Evolutionary conservation across 2,113 vertebrate species (phyloP).

Genomic region (Erythrolamprus reginae): DNA sequence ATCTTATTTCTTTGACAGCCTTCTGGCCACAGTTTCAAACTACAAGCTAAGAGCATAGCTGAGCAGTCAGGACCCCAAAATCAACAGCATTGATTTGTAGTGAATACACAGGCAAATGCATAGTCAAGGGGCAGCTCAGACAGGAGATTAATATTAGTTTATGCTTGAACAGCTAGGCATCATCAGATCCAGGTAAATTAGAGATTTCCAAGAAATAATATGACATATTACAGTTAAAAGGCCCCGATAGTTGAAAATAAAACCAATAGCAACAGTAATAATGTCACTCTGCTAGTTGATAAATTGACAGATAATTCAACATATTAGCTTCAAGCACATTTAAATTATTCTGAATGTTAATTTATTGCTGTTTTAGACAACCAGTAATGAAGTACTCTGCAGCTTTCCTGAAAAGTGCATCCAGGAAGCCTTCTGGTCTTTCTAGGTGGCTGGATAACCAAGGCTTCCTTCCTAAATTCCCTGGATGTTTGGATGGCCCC

Average conservation of each 20-base stretch:
- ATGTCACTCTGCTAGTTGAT: not conserved
- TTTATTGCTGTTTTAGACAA: not conserved
- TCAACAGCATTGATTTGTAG: not conserved
- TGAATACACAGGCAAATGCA: not conserved
- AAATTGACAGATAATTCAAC: not conserved
- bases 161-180: not conserved
- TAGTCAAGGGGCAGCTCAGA: not conserved
- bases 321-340: not conserved
- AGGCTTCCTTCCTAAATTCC: not conserved
- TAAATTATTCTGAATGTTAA: not conserved
- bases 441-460: not conserved
- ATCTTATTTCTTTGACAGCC: not conserved
- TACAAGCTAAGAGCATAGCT: not conserved
- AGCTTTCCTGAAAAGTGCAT: not conserved
- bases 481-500: constrained; percentile 13
- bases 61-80: not conserved
- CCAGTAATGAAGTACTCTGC: not conserved
- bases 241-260: not conserved
- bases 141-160: not conserved
- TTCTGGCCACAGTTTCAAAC: not conserved
- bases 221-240: too few species aligned
- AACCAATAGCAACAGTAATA: not conserved
- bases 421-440: not conserved
- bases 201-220: too few species aligned
- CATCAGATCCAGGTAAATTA: not conserved